Conservation (phyloP, 2,797 vertebrate genomes). For the Sebastiscus tertius region DNA sequence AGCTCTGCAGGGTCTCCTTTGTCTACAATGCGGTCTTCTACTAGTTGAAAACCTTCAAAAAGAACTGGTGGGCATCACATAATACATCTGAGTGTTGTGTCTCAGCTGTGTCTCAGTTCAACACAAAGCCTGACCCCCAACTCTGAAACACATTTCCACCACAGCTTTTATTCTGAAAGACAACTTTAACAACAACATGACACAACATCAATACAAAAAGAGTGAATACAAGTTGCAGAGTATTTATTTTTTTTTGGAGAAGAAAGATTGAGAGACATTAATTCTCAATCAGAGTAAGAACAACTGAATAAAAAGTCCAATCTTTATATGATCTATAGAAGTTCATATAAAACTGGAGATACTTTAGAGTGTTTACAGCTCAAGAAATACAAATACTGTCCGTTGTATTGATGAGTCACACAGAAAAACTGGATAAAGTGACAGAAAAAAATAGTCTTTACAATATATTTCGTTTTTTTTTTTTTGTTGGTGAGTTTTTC, state of each 20-base stretch:
- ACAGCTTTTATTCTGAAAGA: not conserved
- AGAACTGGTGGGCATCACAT: not conserved
- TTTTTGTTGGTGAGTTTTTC: not conserved
- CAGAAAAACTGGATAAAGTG: not conserved
- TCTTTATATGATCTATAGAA: too few relatives aligned
- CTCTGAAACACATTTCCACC: not conserved
- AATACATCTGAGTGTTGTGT: not conserved
- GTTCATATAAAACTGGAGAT: not conserved
- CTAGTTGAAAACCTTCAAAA: not conserved
- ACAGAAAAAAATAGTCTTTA: not conserved
- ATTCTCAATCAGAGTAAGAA: not conserved
- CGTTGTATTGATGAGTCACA: not conserved
- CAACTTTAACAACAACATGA: not conserved
- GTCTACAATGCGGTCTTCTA: not conserved
- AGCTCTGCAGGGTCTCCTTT: not conserved
- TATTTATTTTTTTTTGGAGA: too few relatives aligned
- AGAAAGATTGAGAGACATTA: not conserved
- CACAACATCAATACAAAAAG: not conserved
- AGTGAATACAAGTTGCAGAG: too few relatives aligned
- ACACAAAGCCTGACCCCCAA: not conserved
- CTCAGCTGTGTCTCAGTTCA: not conserved
- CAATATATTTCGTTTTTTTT: not conserved
- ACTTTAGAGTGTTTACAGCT: not conserved
- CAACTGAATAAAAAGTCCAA: not conserved
- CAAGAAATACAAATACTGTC: not conserved